Percentiles rank a stretch among this genome's conserved stretches.
These are phyloP conservation scores for Gambusia affinis DNA, from an alignment of 2,113 vertebrate species.

Conservation along the genomic window DNA sequence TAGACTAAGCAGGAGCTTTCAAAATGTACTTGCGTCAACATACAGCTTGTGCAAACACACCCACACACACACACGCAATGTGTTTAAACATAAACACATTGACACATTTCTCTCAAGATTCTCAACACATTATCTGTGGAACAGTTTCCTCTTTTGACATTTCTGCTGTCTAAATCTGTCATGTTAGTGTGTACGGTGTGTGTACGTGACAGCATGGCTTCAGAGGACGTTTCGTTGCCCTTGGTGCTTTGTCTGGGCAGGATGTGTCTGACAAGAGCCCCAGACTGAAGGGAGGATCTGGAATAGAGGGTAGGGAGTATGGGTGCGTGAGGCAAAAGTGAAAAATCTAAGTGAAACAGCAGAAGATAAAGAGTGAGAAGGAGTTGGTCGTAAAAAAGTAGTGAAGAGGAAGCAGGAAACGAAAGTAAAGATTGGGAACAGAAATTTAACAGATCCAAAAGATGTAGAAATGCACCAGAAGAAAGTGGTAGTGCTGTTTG, in stretches of 20 bases:
- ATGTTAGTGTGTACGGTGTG: conserved; percentile 13
- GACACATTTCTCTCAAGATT: not conserved
- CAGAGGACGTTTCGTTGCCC: conserved; percentile 51
- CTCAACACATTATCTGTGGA: not conserved
- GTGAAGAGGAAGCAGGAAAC: not conserved
- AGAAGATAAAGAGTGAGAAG: not conserved
- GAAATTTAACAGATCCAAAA: not conserved
- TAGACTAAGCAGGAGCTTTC: conserved; percentile 52
- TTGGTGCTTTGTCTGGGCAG: conserved; percentile 45
- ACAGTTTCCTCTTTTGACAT: not conserved
- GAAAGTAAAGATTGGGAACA: conserved; percentile 1
- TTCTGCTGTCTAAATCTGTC: conserved; percentile 11
- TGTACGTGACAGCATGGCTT: conserved; percentile 26
- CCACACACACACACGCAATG: not conserved
- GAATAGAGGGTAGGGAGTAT: conserved; percentile 5
- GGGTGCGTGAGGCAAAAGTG: not conserved
- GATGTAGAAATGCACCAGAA: not conserved
- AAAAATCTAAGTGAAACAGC: not conserved
- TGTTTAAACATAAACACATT: not conserved
- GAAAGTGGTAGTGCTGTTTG: not conserved
- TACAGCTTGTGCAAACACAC: conserved; percentile 10
- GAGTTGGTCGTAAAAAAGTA: not conserved
- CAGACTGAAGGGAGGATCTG: conserved; percentile 28
- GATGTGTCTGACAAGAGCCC: conserved; percentile 36
- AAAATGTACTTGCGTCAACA: conserved; percentile 38